Evolutionary conservation across 2,797 vertebrate genomes (phyloP), one percentile per base, ranked within the genome.

Genomic region (Rhinatrema bivittatum): DNA sequence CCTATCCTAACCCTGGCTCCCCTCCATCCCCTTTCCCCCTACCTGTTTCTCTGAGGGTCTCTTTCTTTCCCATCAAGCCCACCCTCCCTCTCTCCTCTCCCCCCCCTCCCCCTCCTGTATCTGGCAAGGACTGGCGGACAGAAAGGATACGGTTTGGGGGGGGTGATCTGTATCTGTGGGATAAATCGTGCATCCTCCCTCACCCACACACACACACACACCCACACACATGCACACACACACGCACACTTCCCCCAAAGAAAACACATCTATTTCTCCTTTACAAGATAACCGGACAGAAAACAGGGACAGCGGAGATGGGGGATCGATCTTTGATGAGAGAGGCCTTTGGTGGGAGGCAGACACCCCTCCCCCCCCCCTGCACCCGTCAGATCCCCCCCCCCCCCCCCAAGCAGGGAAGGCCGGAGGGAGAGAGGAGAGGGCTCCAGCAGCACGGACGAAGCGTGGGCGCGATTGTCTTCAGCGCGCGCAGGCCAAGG

Each of bases 91-190:
- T 35, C 32, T 46, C 36, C 24, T 54, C 21, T 8, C 17, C 46
- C 39, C 35, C 54, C 48, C 32, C 53, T 44, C 23, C 19, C 25
- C 29, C 33, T 14, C 44, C 11, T 8, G 24, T 21, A 20, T 17
- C n/a, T n/a, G 15, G 39, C 44, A 15, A 10, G 13, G 12, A 13
- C 13, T 9, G 20, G 21, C 13, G 20, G 17, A 23, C 40, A 17
- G 48, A 29, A 24, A 39, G 15, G 16, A 23, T 10, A 21, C 7
- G 22, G 16, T 17, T 16, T 29, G n/a, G n/a, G n/a, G n/a, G n/a
- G n/a, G n/a, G n/a, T n/a, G n/a, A n/a, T n/a, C n/a, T 25, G 24
- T 26, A 26, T 18, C 7, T 20, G 21, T 26, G 16, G 12, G 32
- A 14, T 16, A 19, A 11, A 25, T 16, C 15, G 19, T 15, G 10